Base-by-base conservation (phyloP, 2,113 vertebrate species). In the Salvelinus namaycush region DNA sequence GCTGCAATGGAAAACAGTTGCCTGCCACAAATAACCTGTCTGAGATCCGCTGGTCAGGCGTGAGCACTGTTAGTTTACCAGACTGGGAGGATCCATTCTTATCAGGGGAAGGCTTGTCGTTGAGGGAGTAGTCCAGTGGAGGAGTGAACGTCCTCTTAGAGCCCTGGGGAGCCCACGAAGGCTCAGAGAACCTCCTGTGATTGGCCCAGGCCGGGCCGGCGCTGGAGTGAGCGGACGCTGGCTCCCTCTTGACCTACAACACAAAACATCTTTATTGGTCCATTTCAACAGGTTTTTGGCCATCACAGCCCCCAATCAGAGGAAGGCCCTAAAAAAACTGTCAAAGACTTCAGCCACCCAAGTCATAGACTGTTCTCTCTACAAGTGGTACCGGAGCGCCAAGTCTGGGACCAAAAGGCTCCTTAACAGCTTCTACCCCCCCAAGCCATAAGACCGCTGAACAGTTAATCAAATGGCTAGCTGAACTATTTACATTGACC, bases 71-170 rank as follows among this genome's bases (percentile, higher is more conserved):
- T 90, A 86, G 0, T 89, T 69, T 67, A 92, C 88, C 44, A 75
- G 72, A 13, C 85, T 93, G 67, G 82, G 90, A 0, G 77, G 75
- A 49, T 74, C 64, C 73, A 77, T 66, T 48, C 69, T 90, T 91
- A 31, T 49, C 72, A 5, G 83, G 3, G 1, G 79, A 72, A 0
- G 89, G 72, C 76, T 86, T 92, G 20, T 88, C 91, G 75, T 87
- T 92, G 79, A 88, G 83, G 24, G 91, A 91, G 49, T 81, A 90
- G 74, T 92, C 90, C 0, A 96, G 72, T 0, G 92, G 87, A 27
- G 59, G 76, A 66, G 12, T 90, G 83, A 86, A 6, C 78, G 87
- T 3, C 18, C 67, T 81, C 64, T 72, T 90, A 67, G 85, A 77
- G 49, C 78, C 72, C 27, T 81, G 83, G 69, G 80, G 67, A 29